Percentiles rank a stretch among this genome's conserved stretches.
Evolutionary conservation across 92 coral and sea anemone genomes (phyloP).

Genomic region (Zoanthus sociatus): DNA sequence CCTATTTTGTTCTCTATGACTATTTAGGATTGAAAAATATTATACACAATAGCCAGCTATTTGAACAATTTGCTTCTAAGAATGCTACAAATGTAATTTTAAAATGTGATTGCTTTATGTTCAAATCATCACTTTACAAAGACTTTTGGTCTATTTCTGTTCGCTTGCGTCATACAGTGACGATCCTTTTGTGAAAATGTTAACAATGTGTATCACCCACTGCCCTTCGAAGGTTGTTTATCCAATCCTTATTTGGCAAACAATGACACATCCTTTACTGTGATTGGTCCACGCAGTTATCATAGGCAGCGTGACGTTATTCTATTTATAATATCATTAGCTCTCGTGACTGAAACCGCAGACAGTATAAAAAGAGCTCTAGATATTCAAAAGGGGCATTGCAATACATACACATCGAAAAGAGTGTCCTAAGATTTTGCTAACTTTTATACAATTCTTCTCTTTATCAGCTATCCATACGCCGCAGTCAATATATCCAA

Average conservation of each 20-base stretch:
- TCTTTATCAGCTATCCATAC: conserved; percentile 15
- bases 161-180: no score
- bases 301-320: conserved; percentile 21
- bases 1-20: no score
- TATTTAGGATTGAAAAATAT: no score
- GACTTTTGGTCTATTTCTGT: no score
- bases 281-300: conserved; percentile 22
- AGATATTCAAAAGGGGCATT: conserved; percentile 2
- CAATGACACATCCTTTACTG: background rate
- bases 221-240: background rate
- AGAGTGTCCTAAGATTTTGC: background rate
- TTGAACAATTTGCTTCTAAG: no score
- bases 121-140: no score
- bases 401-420: background rate
- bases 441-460: background rate
- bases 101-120: no score
- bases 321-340: conserved; percentile 23
- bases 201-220: no score
- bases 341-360: conserved; percentile 16
- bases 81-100: no score
- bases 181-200: no score
- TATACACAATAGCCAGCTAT: no score
- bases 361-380: conserved; percentile 21
- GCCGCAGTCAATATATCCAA: background rate
- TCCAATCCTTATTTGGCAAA: conserved; percentile 29